Conservation (phyloP, 2,797 vertebrate species). For the Semaprochilodus insignis region DNA sequence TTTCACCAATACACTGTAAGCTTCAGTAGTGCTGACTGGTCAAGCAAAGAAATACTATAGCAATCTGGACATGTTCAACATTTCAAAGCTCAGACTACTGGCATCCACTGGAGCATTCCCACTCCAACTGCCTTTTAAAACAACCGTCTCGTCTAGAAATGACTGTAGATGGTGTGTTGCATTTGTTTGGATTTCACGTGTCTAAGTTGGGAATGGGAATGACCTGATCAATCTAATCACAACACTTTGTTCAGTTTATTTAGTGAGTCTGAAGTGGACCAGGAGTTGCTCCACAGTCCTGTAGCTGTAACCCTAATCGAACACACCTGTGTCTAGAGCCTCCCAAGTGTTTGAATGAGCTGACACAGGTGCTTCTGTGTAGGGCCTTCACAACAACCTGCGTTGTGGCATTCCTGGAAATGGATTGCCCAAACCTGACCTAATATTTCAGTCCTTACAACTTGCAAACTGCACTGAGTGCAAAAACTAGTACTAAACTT, state of each 20-base stretch:
- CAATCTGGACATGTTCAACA: no score
- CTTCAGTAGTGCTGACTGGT: not conserved
- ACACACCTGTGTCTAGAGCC: conserved; percentile 1
- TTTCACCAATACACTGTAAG: not conserved
- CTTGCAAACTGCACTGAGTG: conserved; percentile 22
- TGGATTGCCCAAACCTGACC: not conserved
- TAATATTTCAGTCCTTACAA: conserved; percentile 20
- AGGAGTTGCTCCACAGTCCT: not conserved
- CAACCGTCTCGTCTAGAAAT: no score
- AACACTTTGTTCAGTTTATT: not conserved
- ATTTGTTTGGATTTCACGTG: not conserved
- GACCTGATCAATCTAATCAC: not conserved
- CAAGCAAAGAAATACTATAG: not conserved
- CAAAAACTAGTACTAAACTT: not conserved
- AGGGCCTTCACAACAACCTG: not conserved
- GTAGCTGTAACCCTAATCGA: not conserved
- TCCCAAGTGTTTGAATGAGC: conserved; percentile 1
- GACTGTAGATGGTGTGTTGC: no score
- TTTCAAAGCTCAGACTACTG: no score
- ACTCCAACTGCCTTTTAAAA: no score
- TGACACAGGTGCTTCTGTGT: not conserved
- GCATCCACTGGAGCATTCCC: no score
- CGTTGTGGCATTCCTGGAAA: not conserved
- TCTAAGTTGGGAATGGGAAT: not conserved
- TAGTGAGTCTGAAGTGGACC: not conserved